phyloP scores from a whole-genome alignment of 2,888 invertebrate genomes.

The Taphrorychus bicolor region DNA sequence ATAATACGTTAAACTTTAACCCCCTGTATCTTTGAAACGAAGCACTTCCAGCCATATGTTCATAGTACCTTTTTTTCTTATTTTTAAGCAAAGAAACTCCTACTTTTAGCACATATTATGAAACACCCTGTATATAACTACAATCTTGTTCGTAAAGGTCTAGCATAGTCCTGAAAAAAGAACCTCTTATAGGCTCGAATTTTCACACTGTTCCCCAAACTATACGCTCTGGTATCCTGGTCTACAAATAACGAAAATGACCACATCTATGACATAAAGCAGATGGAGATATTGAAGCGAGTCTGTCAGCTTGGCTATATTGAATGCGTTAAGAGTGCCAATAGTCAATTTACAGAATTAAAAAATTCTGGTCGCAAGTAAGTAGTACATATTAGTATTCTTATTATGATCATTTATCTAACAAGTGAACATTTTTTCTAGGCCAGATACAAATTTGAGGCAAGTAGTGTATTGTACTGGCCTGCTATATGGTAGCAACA shows the following conservation, averaged over 20 bases:
- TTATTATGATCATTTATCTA: not conserved
- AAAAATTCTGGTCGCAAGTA: not conserved
- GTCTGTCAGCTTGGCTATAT: slow-evolving; percentile 68
- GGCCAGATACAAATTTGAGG: slow-evolving; percentile 30
- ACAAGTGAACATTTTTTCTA: not conserved
- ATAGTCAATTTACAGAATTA: slow-evolving; percentile 30
- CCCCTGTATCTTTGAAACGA: no score
- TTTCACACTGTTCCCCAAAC: slow-evolving; percentile 15
- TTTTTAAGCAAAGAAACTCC: no score
- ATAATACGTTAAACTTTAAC: no score
- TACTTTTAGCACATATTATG: no score
- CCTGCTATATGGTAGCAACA: slow-evolving; percentile 10
- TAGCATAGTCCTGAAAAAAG: no score
- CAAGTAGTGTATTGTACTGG: slow-evolving; percentile 29
- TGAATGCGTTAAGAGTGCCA: slow-evolving; percentile 64
- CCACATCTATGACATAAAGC: slow-evolving; percentile 66
- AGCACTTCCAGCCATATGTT: no score
- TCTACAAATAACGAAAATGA: slow-evolving; percentile 28
- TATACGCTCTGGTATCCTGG: slow-evolving; percentile 36
- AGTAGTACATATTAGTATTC: no score
- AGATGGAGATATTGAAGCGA: slow-evolving; percentile 66
- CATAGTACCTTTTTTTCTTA: no score
- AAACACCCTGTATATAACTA: no score
- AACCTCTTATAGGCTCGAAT: no score
- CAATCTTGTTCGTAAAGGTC: no score